Evolutionary conservation across 2,888 invertebrate species (phyloP).

Genomic region (Microplitis manilae): DNA sequence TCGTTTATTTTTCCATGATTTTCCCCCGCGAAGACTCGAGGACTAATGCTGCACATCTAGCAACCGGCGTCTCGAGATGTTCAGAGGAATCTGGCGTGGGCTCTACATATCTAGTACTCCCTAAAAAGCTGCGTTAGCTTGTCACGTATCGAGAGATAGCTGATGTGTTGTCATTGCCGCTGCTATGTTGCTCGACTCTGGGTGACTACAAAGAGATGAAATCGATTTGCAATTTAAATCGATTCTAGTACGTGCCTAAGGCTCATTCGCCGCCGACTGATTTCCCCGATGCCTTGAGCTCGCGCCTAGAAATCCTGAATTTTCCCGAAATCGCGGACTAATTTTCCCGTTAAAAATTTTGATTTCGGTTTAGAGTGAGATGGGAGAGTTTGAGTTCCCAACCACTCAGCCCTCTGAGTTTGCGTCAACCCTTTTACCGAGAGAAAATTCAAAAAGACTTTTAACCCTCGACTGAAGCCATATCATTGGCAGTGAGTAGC

Average conservation of each 20-base stretch:
- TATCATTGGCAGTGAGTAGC: background rate
- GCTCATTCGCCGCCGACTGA: slow-evolving; percentile 60
- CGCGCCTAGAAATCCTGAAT: slow-evolving; percentile 26
- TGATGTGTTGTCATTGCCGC: slow-evolving; percentile 49
- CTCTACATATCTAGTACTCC: slow-evolving; percentile 11
- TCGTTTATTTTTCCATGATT: slow-evolving; percentile 29
- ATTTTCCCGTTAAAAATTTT: background rate
- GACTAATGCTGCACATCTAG: background rate
- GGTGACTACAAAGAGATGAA: slow-evolving; percentile 69
- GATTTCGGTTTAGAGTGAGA: too few species aligned
- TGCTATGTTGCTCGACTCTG: slow-evolving; percentile 28
- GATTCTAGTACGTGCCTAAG: slow-evolving; percentile 66
- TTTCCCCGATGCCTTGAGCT: slow-evolving; percentile 60
- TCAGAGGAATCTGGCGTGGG: too few species aligned
- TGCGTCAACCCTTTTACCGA: background rate
- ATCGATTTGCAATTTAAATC: slow-evolving; percentile 70
- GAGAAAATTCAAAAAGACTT: slow-evolving; percentile 9
- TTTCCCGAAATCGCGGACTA: slow-evolving; percentile 18
- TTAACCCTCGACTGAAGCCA: slow-evolving; percentile 5
- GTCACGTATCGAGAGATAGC: slow-evolving; percentile 59
- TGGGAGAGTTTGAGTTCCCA: too few species aligned
- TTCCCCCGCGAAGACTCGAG: background rate
- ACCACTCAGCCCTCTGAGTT: too few species aligned
- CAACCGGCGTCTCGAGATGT: background rate
- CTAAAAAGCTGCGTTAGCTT: slow-evolving; percentile 47